Evolutionary conservation across 2,113 vertebrate species (phyloP).

Genomic region (Cebus imitator): DNA sequence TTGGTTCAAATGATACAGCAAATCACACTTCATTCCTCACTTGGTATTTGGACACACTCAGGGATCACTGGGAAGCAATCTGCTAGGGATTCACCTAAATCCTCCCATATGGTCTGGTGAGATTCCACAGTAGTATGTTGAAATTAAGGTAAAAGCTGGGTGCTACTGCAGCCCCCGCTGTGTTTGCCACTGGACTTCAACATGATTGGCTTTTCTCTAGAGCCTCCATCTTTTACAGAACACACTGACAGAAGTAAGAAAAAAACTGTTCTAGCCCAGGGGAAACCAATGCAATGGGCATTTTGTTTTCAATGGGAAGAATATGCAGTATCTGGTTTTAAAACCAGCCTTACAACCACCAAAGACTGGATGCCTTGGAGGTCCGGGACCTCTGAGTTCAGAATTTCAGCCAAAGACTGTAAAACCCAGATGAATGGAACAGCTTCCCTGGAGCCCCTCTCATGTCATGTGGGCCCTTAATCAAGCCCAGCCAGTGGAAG

Average conservation of each 20-base stretch:
- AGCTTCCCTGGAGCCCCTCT: not conserved
- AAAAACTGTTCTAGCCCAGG: not conserved
- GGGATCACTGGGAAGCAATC: not conserved
- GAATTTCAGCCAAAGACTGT: slow-evolving; percentile 31
- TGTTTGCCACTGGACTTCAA: not conserved
- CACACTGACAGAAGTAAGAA: not conserved
- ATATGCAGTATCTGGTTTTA: not conserved
- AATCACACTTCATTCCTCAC: not conserved
- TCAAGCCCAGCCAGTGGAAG: not conserved
- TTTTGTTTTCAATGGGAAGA: not conserved
- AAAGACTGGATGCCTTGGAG: slow-evolving; percentile 11
- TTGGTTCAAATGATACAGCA: not conserved
- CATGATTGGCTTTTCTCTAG: not conserved
- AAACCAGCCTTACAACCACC: not conserved
- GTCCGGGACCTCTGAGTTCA: not conserved
- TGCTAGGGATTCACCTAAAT: not conserved
- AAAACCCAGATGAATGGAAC: not conserved
- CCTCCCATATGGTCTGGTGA: not conserved
- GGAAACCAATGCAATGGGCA: not conserved
- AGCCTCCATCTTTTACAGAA: not conserved
- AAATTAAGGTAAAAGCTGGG: not conserved
- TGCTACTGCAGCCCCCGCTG: too few relatives aligned
- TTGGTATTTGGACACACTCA: accelerated
- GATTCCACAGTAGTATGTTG: not conserved
- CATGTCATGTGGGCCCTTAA: not conserved